Conservation (phyloP, 2,113 vertebrate genomes). For the Nyctereutes procyonoides region DNA sequence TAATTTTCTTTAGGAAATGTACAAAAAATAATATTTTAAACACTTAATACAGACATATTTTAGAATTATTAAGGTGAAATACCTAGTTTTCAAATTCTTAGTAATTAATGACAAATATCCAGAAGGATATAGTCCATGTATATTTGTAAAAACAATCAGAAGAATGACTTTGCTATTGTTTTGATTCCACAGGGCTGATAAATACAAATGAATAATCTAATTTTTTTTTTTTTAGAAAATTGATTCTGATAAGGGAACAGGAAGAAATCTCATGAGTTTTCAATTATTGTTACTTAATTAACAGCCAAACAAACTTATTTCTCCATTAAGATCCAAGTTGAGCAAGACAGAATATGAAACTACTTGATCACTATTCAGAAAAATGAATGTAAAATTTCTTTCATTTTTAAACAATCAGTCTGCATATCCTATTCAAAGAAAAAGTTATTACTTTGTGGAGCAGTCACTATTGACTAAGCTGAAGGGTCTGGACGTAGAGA, state of each 20-base stretch:
- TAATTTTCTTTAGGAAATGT: neutral
- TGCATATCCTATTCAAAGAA: neutral
- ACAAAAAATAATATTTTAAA: neutral
- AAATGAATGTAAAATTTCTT: neutral
- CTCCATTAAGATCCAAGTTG: neutral
- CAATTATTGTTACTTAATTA: constrained; percentile 33
- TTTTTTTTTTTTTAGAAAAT: neutral
- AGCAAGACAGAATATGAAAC: neutral
- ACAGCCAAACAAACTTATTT: neutral
- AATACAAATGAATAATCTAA: neutral
- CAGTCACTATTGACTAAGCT: neutral
- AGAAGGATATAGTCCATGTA: neutral
- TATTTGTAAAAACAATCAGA: neutral
- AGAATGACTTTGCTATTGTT: neutral
- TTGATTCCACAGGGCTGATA: neutral
- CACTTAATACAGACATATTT: neutral
- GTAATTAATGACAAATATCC: neutral
- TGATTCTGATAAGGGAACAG: neutral
- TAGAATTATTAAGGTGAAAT: neutral
- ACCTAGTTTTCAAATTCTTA: neutral
- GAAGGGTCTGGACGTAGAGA: neutral
- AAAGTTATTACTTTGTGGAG: neutral
- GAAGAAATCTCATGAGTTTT: neutral
- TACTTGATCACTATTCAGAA: neutral
- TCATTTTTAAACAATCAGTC: neutral